A percentile compares a stretch with the other conserved stretches of the same genome.
Evolutionary conservation across 2,113 vertebrate species (phyloP).

Genomic region (Carassius gibelio): DNA sequence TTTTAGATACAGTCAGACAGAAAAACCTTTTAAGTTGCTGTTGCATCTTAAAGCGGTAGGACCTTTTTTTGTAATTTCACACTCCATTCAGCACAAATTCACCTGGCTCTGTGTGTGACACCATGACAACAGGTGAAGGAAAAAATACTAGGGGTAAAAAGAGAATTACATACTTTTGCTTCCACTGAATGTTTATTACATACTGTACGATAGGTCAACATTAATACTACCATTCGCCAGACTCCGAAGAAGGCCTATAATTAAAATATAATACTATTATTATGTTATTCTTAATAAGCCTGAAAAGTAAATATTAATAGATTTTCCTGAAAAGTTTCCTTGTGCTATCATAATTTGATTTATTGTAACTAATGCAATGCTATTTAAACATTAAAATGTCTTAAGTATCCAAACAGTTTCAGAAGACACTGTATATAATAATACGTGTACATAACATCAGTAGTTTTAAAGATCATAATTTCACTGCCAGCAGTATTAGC

Average conservation of each 20-base stretch:
- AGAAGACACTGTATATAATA: conserved; percentile 29
- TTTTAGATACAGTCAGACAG: neutral
- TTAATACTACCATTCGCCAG: no score
- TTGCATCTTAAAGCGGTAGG: neutral
- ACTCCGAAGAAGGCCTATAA: no score
- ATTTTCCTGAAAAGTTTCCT: no score
- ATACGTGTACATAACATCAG: neutral
- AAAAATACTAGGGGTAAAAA: no score
- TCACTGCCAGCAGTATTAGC: neutral
- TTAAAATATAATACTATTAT: no score
- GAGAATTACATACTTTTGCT: no score
- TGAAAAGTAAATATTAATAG: neutral
- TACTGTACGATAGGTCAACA: no score
- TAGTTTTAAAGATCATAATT: neutral
- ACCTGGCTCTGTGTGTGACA: neutral
- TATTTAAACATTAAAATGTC: neutral
- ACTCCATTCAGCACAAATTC: neutral
- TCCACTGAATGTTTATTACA: no score
- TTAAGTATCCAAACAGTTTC: neutral
- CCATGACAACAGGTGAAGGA: no score
- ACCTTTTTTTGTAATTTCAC: neutral
- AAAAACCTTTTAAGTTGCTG: neutral
- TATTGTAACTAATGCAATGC: neutral
- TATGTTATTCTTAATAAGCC: neutral
- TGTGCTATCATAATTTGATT: neutral